Evolutionary conservation across 1,140 invertebrate genomes (phyloP), one percentile per base, ranked within the genome.

Genomic region (Drosophila nannoptera): DNA sequence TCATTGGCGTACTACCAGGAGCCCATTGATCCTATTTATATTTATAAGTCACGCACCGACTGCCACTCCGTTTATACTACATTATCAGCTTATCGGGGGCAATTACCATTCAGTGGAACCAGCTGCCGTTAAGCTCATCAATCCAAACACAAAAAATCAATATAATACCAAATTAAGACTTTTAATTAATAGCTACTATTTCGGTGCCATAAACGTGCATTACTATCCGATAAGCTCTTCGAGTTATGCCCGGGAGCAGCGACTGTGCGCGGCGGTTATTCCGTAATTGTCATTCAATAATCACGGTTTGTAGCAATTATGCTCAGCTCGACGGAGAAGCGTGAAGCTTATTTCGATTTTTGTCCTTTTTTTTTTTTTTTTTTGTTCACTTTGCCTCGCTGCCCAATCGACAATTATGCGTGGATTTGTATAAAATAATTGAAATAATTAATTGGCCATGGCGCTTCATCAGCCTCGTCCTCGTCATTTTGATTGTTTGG

Each of bases 1-100:
- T 53, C 80, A 83, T 83, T 67, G 70, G 12, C 52, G 60, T 50
- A 75, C 55, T 65, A 56, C 61, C 33, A 58, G 40, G 38, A 65
- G n/a, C n/a, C 11, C 45, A 52, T 46, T 42, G 53, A n/a, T 56
- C 33, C 32, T 52, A 59, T 48, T 59, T 56, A 56, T 65, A 65
- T 53, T 64, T 48, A 66, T 66, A 66, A 46, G 46, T 59, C 62
- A 70, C 54, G 62, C 53, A 54, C 33, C n/a, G 31, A 3, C 8
- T 33, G 58, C 11, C 36, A 16, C 32, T 43, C 7, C 32, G 11
- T n/a, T 9, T 16, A 6, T 7, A 54, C 22, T 43, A 54, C 42
- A 60, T 66, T 70, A 70, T 70, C 54, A 59, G 68, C 68, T 70
- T 70, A 70, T 70, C 68, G 48, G 52, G 3, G 31, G 32, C 14